phyloP scores from a whole-genome alignment of 2,888 invertebrate species.

The Gortyna flavago region DNA sequence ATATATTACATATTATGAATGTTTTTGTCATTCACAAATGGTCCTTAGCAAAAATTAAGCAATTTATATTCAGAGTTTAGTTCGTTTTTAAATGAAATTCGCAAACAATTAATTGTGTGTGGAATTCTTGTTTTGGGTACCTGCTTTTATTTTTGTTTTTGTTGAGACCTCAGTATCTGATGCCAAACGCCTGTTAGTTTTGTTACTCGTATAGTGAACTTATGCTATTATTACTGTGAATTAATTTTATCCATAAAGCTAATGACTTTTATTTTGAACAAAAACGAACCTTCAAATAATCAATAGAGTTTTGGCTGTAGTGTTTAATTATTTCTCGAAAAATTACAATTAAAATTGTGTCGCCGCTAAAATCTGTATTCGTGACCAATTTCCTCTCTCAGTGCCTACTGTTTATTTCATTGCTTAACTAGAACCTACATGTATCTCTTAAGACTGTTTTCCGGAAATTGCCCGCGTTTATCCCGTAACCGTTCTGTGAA shows the following conservation, averaged over 20 bases:
- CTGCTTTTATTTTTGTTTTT: background rate
- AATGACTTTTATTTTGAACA: background rate
- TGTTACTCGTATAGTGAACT: background rate
- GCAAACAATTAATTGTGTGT: slow-evolving; percentile 14
- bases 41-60: slow-evolving; percentile 42
- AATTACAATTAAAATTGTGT: background rate
- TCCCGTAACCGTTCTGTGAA: background rate
- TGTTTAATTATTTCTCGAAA: background rate
- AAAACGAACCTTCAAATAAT: background rate
- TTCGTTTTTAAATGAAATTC: slow-evolving; percentile 39
- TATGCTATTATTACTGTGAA: background rate
- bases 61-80: slow-evolving; percentile 56
- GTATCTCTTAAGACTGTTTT: background rate
- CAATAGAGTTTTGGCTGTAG: background rate
- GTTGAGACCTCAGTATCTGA: background rate
- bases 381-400: background rate
- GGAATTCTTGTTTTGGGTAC: slow-evolving; percentile 11
- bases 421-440: too few relatives aligned
- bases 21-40: slow-evolving; percentile 39
- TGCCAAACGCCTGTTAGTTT: background rate
- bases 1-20: too few relatives aligned
- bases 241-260: background rate
- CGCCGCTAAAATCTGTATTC: background rate
- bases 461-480: background rate
- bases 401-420: background rate